phyloP scores from a whole-genome alignment of 2,797 vertebrate species.

The Crotalus adamanteus region DNA sequence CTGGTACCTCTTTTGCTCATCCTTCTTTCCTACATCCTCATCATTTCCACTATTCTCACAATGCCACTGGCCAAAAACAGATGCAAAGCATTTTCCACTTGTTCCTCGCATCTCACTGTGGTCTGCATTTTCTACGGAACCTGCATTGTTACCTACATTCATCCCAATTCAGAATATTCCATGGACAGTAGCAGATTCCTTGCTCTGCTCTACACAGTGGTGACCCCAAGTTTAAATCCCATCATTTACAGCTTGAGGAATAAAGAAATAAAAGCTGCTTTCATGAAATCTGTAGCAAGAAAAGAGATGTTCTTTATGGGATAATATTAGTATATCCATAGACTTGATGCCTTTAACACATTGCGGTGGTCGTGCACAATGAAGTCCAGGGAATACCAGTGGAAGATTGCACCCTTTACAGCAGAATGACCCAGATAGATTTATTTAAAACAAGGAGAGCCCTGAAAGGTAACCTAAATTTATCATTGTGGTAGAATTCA shows the following conservation, averaged over 20 bases:
- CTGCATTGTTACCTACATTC: slow-evolving; percentile 3
- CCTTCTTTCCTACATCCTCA: slow-evolving; percentile 65
- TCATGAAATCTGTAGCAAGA: slow-evolving; percentile 11
- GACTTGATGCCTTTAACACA: not conserved
- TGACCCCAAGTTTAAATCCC: slow-evolving; percentile 51
- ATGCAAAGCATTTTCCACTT: slow-evolving; percentile 68
- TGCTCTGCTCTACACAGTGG: slow-evolving; percentile 43
- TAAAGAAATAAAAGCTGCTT: slow-evolving; percentile 27
- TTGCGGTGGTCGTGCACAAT: not conserved
- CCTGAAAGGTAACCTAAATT: not conserved
- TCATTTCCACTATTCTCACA: slow-evolving; percentile 57
- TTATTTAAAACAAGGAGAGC: not conserved
- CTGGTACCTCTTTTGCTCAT: slow-evolving; percentile 68
- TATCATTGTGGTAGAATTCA: not conserved
- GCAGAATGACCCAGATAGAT: not conserved
- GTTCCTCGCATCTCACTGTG: slow-evolving; percentile 40
- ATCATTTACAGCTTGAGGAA: slow-evolving; percentile 48
- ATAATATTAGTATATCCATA: not conserved
- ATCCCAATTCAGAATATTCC: slow-evolving; percentile 30
- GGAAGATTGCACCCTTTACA: not conserved
- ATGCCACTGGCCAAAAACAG: slow-evolving; percentile 51
- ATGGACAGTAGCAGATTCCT: slow-evolving; percentile 31
- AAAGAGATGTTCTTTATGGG: not conserved
- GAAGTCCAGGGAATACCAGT: not conserved
- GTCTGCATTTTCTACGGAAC: slow-evolving; percentile 42